phyloP scores from a whole-genome alignment of 2,888 invertebrate species.

The Hydrotaea diabolus region DNA sequence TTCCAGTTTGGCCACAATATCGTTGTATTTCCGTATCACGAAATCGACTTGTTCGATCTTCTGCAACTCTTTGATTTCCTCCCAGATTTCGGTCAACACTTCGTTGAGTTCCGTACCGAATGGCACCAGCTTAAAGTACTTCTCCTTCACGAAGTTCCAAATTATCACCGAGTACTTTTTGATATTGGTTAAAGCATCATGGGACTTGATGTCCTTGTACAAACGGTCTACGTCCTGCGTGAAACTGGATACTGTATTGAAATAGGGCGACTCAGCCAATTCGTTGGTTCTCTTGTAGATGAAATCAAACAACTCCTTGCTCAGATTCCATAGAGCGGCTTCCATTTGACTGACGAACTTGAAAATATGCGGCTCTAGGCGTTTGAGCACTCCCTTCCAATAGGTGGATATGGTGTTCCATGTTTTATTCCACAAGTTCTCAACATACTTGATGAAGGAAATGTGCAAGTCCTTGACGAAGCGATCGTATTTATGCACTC shows the following conservation, averaged over 20 bases:
- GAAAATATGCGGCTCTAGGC: conserved; percentile 90
- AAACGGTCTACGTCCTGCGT: conserved; percentile 90
- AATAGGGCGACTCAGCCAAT: conserved; percentile 90
- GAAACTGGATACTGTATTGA: conserved; percentile 89
- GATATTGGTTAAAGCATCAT: conserved; percentile 89
- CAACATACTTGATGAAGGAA: conserved; percentile 86
- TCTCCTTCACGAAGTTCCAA: conserved; percentile 86
- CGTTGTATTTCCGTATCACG: conserved; percentile 82
- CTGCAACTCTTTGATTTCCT: conserved; percentile 84
- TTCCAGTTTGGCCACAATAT: conserved; percentile 84
- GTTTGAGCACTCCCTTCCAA: conserved; percentile 87
- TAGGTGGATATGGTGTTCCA: conserved; percentile 85
- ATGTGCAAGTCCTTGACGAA: conserved; percentile 89
- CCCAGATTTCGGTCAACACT: conserved; percentile 84
- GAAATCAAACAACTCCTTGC: conserved; percentile 88
- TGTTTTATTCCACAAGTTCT: conserved; percentile 88
- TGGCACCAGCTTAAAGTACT: conserved; percentile 85
- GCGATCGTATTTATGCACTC: conserved; percentile 89
- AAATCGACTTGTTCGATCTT: conserved; percentile 84
- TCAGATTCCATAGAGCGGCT: conserved; percentile 86
- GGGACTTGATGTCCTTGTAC: conserved; percentile 88
- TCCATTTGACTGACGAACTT: conserved; percentile 89
- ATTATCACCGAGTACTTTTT: conserved; percentile 87
- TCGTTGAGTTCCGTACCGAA: conserved; percentile 86
- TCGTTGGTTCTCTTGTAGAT: conserved; percentile 90